Base-by-base conservation (phyloP, 2,797 vertebrate species). In the Anguilla marmorata region DNA sequence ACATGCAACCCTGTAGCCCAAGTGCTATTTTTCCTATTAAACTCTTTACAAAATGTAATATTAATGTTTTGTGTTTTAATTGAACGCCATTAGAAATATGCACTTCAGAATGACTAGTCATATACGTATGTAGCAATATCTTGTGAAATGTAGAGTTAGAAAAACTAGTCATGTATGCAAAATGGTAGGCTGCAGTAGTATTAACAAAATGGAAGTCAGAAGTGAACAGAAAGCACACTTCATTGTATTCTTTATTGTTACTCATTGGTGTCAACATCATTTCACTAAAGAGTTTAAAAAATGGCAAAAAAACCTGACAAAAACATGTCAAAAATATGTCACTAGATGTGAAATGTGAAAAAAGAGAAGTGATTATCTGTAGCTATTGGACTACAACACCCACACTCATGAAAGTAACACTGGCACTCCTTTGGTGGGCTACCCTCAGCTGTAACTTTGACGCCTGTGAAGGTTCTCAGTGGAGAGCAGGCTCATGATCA, bases 11-110 rank as follows among this genome's bases (percentile, higher is more conserved):
- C 30, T 85, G 72, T 88, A 80, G 84, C 37, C 85, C 30, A 80
- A 27, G 54, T 30, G 86, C 72, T 24, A 80, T 74, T 69, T 86
- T 88, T 88, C 63, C 21, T 86, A 88, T 80, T 88, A 88, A 88
- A 88, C 69, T 56, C 5, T 88, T 79, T 86, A 50, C 56, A 12
- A 79, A 85, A 72, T 86, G 63, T 86, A 41, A 54, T 5, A 56
- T 19, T n/a, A 74, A 19, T 37, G 50, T 2, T 33, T 76, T 58
- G 45, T 41, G 30, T 48, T 85, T 58, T 37, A 14, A 86, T 48
- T 27, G 2, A 41, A 12, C 6, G 4, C 21, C 3, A 63, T 41
- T 14, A 19, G 16, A 24, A 58, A 8, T 58, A 45, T 11, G 7
- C 21, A 63, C 16, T 19, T 54, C 11, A 84, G 21, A 37, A 79